Evolutionary conservation across 2,888 invertebrate genomes (phyloP).

Genomic region (Eulithis prunata): DNA sequence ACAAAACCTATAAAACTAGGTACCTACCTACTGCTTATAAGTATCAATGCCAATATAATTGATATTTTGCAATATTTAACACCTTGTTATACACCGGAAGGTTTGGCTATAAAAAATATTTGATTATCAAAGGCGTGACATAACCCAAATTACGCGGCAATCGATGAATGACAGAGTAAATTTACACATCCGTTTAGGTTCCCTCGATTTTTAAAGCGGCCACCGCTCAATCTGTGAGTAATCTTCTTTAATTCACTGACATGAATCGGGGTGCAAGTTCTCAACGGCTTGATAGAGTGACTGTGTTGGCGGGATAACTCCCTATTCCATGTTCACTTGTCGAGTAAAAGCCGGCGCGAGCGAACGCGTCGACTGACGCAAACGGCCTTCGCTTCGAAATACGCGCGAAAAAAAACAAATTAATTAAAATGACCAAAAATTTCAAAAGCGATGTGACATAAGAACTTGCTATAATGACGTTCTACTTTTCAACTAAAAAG

Average conservation of each 20-base stretch:
- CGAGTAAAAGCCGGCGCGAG: conserved; percentile 56
- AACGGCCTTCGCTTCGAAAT: conserved; percentile 41
- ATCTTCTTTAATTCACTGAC: conserved; percentile 61
- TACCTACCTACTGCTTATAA: too few species aligned
- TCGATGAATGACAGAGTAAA: conserved; percentile 40
- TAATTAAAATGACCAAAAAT: conserved; percentile 52
- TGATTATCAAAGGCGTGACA: conserved; percentile 40
- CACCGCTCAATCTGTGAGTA: conserved; percentile 54
- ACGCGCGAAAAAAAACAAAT: conserved; percentile 45
- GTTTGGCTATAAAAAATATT: conserved; percentile 21
- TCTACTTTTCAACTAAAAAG: conserved; percentile 36
- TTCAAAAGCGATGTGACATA: conserved; percentile 58
- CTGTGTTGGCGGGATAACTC: conserved; percentile 54
- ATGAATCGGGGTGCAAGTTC: conserved; percentile 56
- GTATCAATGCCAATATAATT: too few species aligned
- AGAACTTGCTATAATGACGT: conserved; percentile 38
- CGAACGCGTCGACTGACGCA: conserved; percentile 56
- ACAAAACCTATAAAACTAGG: too few species aligned
- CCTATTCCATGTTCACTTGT: conserved; percentile 59
- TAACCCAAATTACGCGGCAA: conserved; percentile 42
- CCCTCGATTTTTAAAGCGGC: conserved; percentile 45
- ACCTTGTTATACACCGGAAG: conserved; percentile 28
- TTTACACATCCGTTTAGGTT: conserved; percentile 40
- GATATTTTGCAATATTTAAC: conserved; percentile 20
- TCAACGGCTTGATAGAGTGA: conserved; percentile 49